These are phyloP conservation scores for Enoplosus armatus DNA, from an alignment of 2,797 vertebrate species.

Conservation along the genomic window DNA sequence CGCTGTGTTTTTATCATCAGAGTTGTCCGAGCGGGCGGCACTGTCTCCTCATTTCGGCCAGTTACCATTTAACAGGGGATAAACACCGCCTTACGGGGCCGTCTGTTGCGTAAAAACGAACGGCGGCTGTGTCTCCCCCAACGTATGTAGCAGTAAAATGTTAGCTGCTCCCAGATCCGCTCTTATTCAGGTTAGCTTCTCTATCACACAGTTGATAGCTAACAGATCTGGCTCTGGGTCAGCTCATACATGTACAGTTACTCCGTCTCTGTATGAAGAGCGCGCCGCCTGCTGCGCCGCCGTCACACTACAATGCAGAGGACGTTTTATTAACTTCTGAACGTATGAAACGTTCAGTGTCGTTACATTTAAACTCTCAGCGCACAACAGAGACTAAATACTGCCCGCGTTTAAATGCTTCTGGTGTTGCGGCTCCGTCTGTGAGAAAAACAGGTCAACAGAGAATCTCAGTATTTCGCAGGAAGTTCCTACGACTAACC, in stretches of 20 bases:
- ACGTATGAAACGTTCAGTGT: accelerated
- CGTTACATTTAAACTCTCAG: background rate
- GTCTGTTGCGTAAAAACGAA: accelerated
- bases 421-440: no score
- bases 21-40: constrained; percentile 15
- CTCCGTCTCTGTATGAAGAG: background rate
- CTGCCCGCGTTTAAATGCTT: background rate
- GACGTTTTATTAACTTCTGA: background rate
- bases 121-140: background rate
- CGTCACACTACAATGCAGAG: constrained; percentile 37
- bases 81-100: constrained; percentile 14
- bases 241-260: background rate
- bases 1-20: accelerated
- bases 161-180: constrained; percentile 41
- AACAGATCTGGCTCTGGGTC: constrained; percentile 19
- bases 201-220: accelerated
- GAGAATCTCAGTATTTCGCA: constrained; percentile 63
- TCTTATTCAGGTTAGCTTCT: accelerated
- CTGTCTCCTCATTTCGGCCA: accelerated
- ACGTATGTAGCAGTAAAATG: background rate
- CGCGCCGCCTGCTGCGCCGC: constrained; percentile 51
- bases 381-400: accelerated
- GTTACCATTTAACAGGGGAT: accelerated
- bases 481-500: constrained; percentile 1
- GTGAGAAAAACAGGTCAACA: constrained; percentile 11